Evolutionary conservation across 2,888 invertebrate species (phyloP).

Genomic region (Hypercompe scribonia): DNA sequence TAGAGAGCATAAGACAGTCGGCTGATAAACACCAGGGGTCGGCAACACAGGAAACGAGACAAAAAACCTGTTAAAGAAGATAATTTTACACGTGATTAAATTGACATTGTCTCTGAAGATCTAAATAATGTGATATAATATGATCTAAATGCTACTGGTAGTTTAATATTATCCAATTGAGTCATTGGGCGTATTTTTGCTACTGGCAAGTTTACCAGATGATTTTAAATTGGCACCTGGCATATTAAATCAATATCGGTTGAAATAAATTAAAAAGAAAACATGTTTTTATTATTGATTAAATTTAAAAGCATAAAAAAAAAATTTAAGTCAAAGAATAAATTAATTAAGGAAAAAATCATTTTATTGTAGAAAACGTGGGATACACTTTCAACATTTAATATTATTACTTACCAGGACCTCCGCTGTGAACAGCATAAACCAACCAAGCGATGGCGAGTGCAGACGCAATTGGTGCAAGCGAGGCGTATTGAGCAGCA

Average conservation of each 20-base stretch:
- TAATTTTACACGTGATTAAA: not conserved
- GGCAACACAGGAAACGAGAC: constrained; percentile 83
- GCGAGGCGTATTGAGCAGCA: constrained; percentile 88
- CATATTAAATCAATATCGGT: no score
- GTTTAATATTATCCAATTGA: not conserved
- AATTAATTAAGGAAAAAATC: no score
- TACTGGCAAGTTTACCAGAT: not conserved
- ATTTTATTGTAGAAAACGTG: no score
- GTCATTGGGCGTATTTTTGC: not conserved
- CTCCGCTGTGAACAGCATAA: constrained; percentile 86
- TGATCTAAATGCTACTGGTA: not conserved
- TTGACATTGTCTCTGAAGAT: not conserved
- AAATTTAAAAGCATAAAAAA: no score
- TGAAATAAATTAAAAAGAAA: no score
- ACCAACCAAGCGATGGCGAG: constrained; percentile 88
- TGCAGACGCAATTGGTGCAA: constrained; percentile 88
- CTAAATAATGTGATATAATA: not conserved
- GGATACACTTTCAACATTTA: not conserved
- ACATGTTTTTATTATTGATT: no score
- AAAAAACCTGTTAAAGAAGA: constrained; percentile 72
- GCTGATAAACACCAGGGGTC: constrained; percentile 87
- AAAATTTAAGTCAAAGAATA: no score
- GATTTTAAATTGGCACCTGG: no score
- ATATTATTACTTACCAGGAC: constrained; percentile 74
- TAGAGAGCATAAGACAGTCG: constrained; percentile 89